Conservation (phyloP, 2,888 invertebrate genomes). For the Saturnia japonica region DNA sequence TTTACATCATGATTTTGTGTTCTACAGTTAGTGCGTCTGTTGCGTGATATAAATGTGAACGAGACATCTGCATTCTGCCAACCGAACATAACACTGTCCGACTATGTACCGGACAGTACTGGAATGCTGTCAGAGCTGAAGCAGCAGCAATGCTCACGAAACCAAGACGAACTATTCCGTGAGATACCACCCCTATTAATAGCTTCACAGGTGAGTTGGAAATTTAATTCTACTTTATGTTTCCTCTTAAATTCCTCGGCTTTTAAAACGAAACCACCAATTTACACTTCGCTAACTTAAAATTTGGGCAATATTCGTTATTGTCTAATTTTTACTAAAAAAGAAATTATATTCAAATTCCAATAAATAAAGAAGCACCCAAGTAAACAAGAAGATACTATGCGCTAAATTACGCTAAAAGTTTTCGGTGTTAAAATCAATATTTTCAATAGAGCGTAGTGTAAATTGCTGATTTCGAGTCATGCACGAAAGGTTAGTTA, state of each 20-base stretch:
- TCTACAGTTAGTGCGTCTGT: slow-evolving; percentile 64
- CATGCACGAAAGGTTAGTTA: too few relatives aligned
- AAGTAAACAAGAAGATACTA: too few relatives aligned
- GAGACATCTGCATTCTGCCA: slow-evolving; percentile 58
- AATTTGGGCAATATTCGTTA: too few relatives aligned
- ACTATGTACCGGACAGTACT: slow-evolving; percentile 67
- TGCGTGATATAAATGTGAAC: slow-evolving; percentile 66
- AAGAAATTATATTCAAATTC: too few relatives aligned
- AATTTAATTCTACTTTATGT: not conserved
- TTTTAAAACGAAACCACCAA: too few relatives aligned
- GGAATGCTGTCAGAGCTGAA: slow-evolving; percentile 52
- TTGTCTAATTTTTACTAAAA: too few relatives aligned
- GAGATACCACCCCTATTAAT: slow-evolving; percentile 65
- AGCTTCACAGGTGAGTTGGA: slow-evolving; percentile 62
- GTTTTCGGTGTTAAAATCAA: too few relatives aligned
- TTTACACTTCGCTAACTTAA: too few relatives aligned
- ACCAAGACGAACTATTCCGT: slow-evolving; percentile 44
- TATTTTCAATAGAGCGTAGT: too few relatives aligned
- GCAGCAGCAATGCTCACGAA: slow-evolving; percentile 48
- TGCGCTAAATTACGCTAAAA: too few relatives aligned
- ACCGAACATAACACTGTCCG: slow-evolving; percentile 54
- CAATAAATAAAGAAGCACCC: too few relatives aligned
- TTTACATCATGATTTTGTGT: not conserved
- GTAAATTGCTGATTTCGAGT: too few relatives aligned
- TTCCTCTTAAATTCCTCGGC: not conserved